phyloP scores from a whole-genome alignment of 1,140 invertebrate species.

The Microvelia longipes region DNA sequence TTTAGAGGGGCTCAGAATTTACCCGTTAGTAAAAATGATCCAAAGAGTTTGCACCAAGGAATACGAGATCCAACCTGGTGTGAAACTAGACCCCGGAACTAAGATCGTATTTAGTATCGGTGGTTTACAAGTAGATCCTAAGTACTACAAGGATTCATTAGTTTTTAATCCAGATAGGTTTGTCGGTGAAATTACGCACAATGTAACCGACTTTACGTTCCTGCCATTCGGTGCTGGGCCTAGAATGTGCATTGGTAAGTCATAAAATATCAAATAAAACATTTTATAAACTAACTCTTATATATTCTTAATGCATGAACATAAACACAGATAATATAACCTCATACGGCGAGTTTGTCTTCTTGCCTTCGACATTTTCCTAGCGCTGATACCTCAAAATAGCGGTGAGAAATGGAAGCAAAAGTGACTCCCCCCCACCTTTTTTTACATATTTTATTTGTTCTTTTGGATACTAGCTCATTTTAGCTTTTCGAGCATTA shows the following conservation, averaged over 20 bases:
- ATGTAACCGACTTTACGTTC: background rate
- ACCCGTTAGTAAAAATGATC: background rate
- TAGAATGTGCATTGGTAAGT: conserved; percentile 1
- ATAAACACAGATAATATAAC: too few relatives aligned
- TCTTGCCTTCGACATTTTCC: too few relatives aligned
- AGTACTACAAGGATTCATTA: background rate
- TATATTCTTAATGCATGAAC: too few relatives aligned
- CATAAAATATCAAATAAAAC: too few relatives aligned
- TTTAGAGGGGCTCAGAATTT: background rate
- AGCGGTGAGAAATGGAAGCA: too few relatives aligned
- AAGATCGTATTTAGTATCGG: background rate
- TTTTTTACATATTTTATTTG: too few relatives aligned
- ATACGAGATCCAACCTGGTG: background rate
- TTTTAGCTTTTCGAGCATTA: too few relatives aligned
- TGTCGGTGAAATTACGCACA: background rate
- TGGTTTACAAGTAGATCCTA: background rate
- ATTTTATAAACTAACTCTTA: too few relatives aligned
- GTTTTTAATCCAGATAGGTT: background rate
- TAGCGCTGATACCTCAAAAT: too few relatives aligned
- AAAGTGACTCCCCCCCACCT: too few relatives aligned
- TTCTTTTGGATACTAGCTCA: too few relatives aligned
- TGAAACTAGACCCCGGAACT: background rate
- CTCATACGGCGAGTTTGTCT: too few relatives aligned
- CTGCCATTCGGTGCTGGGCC: conserved; percentile 1
- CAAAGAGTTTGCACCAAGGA: background rate